A percentile compares a stretch with the other conserved stretches of the same genome.
phyloP scores from a whole-genome alignment of 2,797 vertebrate species.

The Danio jaintianensis region DNA sequence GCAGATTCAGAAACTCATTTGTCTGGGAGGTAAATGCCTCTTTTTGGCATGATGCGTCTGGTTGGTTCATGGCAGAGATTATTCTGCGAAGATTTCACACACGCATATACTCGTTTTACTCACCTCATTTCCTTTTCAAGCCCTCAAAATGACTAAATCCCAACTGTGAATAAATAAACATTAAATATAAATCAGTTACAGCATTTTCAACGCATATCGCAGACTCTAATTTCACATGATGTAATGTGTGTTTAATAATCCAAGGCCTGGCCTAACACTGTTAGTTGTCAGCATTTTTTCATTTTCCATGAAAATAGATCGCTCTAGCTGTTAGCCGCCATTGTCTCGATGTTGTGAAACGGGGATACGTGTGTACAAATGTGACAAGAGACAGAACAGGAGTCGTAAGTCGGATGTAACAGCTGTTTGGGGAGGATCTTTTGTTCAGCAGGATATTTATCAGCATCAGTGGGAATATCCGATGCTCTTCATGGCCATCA shows the following conservation, averaged over 20 bases:
- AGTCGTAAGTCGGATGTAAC: conserved; percentile 51
- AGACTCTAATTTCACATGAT: background rate
- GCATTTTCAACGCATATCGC: conserved; percentile 1
- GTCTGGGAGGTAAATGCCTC: conserved; percentile 81
- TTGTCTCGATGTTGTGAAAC: conserved; percentile 41
- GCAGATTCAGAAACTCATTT: conserved; percentile 79
- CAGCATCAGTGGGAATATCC: conserved; percentile 88
- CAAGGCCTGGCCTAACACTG: background rate
- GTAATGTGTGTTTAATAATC: background rate
- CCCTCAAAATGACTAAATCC: conserved; percentile 28
- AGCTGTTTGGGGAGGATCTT: conserved; percentile 82
- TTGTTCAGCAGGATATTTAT: conserved; percentile 96
- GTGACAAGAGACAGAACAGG: conserved; percentile 37
- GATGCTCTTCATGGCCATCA: conserved; percentile 97
- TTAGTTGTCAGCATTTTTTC: background rate
- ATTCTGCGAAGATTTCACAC: conserved; percentile 44
- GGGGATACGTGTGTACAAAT: conserved; percentile 33
- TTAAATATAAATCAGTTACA: conserved; percentile 19
- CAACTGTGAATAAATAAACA: conserved; percentile 30
- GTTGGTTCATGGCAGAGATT: conserved; percentile 54
- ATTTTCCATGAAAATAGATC: conserved; percentile 26
- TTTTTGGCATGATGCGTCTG: conserved; percentile 76
- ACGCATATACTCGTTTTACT: conserved; percentile 31
- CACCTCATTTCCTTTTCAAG: conserved; percentile 37
- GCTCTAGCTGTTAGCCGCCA: conserved; percentile 12